A percentile compares a stretch with the other conserved stretches of the same genome.
These are phyloP conservation scores for Tolmerus cingulatus DNA, from an alignment of 2,888 invertebrate species.

Conservation along the genomic window DNA sequence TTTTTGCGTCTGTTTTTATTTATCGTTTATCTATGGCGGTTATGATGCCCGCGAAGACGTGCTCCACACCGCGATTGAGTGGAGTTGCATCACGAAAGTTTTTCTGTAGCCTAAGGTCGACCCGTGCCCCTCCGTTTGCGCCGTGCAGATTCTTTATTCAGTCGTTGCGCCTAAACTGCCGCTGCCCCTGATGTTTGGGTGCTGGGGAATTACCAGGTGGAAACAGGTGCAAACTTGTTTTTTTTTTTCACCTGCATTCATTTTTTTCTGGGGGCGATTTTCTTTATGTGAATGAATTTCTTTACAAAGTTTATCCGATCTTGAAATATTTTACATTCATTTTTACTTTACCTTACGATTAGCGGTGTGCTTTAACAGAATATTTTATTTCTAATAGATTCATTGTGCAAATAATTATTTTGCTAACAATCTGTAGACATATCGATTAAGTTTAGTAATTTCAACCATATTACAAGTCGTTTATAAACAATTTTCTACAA, in stretches of 20 bases:
- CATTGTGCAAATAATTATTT: no score
- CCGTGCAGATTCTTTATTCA: slow-evolving; percentile 21
- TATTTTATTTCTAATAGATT: neutral
- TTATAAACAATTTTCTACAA: no score
- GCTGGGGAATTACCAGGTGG: slow-evolving; percentile 1
- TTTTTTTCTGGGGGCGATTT: neutral
- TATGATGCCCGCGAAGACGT: neutral
- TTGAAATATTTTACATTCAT: neutral
- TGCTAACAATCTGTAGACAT: no score
- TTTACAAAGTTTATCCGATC: neutral
- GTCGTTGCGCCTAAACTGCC: slow-evolving; percentile 10
- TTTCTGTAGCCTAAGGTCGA: neutral
- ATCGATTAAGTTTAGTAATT: no score
- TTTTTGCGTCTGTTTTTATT: no score
- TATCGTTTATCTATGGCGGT: neutral
- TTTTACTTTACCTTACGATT: neutral
- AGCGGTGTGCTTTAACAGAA: neutral
- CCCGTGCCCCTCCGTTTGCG: neutral
- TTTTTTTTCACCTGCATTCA: neutral
- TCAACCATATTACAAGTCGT: no score
- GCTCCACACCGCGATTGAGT: neutral
- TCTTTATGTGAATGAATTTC: neutral
- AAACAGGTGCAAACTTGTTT: neutral
- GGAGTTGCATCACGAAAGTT: slow-evolving; percentile 7
- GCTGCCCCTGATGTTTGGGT: neutral